phyloP scores from a whole-genome alignment of 2,797 vertebrate species.

The Remorina albescens region DNA sequence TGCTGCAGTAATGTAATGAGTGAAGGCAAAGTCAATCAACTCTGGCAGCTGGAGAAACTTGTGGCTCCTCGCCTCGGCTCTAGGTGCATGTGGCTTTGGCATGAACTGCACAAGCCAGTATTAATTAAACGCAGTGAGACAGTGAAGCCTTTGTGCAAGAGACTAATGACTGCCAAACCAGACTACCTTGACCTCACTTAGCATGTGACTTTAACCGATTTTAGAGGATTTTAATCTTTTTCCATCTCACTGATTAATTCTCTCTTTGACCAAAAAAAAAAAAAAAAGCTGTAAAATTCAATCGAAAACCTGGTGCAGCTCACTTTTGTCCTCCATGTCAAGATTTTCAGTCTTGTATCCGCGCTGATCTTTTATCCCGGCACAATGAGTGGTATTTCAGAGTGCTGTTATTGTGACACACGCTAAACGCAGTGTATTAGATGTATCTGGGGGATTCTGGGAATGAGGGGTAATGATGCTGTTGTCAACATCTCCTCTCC shows the following conservation, averaged over 20 bases:
- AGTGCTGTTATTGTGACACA: slow-evolving; percentile 58
- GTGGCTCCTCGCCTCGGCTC: slow-evolving; percentile 30
- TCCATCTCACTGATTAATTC: slow-evolving; percentile 45
- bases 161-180: slow-evolving; percentile 68
- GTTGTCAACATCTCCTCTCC: slow-evolving; percentile 33
- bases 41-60: slow-evolving; percentile 63
- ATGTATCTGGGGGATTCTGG: slow-evolving; percentile 39
- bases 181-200: slow-evolving; percentile 66
- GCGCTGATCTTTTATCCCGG: not conserved
- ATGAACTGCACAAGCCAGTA: slow-evolving; percentile 57
- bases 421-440: slow-evolving; percentile 31
- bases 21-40: slow-evolving; percentile 61
- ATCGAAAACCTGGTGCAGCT: slow-evolving; percentile 5
- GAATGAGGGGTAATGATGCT: slow-evolving; percentile 52
- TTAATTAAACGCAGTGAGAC: slow-evolving; percentile 80
- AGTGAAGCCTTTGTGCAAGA: slow-evolving; percentile 65
- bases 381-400: slow-evolving; percentile 14
- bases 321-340: slow-evolving; percentile 28
- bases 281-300: slow-evolving; percentile 37
- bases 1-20: slow-evolving; percentile 54
- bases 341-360: slow-evolving; percentile 7
- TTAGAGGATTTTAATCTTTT: slow-evolving; percentile 71
- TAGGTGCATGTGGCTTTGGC: slow-evolving; percentile 45
- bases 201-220: slow-evolving; percentile 73
- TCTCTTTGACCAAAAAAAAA: slow-evolving; percentile 13